phyloP scores from a whole-genome alignment of 2,888 invertebrate genomes.

The Archaeoteleia sp. region DNA sequence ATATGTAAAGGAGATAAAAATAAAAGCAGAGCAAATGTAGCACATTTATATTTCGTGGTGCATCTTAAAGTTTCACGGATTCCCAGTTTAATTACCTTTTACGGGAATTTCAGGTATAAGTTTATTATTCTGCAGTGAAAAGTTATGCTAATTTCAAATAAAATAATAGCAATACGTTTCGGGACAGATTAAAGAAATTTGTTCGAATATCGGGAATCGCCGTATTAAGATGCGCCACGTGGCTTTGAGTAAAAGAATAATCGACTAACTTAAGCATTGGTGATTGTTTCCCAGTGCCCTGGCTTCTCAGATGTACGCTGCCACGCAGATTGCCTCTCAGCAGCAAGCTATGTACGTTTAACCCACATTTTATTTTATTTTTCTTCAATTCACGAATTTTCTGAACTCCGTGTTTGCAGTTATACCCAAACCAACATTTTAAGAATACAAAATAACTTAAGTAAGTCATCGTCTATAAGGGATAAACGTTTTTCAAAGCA shows the following conservation, averaged over 20 bases:
- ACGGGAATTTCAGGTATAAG: not conserved
- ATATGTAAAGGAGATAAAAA: constrained; percentile 8
- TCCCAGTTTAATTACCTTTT: constrained; percentile 17
- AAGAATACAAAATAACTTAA: no score
- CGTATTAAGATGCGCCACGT: constrained; percentile 45
- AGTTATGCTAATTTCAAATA: not conserved
- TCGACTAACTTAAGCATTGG: constrained; percentile 75
- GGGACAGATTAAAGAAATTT: constrained; percentile 2
- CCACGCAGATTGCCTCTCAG: constrained; percentile 92
- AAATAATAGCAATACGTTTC: not conserved
- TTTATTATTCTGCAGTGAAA: not conserved
- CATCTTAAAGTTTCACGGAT: constrained; percentile 37
- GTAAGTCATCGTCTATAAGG: no score
- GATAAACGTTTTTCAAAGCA: no score
- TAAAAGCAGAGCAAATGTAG: constrained; percentile 26
- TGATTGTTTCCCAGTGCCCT: constrained; percentile 90
- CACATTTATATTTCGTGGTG: constrained; percentile 34
- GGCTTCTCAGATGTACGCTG: constrained; percentile 96
- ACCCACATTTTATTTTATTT: constrained; percentile 72
- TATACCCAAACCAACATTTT: constrained; percentile 67
- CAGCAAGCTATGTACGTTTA: constrained; percentile 94
- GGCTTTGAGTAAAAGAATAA: constrained; percentile 61
- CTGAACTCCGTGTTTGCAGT: constrained; percentile 68
- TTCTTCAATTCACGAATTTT: constrained; percentile 63
- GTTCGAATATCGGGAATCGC: constrained; percentile 30